These are phyloP conservation scores for Aleiodes testaceus DNA, from an alignment of 2,888 invertebrate genomes.

Conservation along the genomic window DNA sequence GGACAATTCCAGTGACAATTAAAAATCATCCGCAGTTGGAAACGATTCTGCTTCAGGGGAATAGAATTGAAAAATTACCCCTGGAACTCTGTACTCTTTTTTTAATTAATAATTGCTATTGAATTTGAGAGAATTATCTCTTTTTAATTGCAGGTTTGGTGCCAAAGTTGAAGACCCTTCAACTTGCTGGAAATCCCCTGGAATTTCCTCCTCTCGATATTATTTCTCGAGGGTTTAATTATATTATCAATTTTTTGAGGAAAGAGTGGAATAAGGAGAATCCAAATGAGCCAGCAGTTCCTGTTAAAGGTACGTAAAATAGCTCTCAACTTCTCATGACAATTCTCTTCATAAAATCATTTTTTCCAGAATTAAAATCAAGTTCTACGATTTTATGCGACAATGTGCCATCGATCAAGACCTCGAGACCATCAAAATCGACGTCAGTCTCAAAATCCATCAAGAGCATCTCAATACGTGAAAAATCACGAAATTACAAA, in stretches of 20 bases:
- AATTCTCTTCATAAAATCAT: neutral
- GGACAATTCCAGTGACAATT: slow-evolving; percentile 76
- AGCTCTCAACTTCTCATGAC: no score
- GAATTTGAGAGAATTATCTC: neutral
- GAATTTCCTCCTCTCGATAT: slow-evolving; percentile 76
- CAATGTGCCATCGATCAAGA: slow-evolving; percentile 48
- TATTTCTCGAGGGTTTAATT: slow-evolving; percentile 74
- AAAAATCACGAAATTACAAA: slow-evolving; percentile 59
- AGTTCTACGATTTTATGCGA: slow-evolving; percentile 61
- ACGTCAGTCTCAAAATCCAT: slow-evolving; percentile 36
- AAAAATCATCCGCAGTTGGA: slow-evolving; percentile 77
- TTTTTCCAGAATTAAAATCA: slow-evolving; percentile 47
- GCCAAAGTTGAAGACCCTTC: slow-evolving; percentile 77
- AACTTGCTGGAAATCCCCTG: slow-evolving; percentile 78
- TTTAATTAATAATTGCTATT: neutral
- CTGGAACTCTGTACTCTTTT: slow-evolving; percentile 76
- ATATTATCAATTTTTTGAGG: slow-evolving; percentile 71
- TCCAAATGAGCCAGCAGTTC: slow-evolving; percentile 60
- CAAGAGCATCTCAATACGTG: slow-evolving; percentile 50
- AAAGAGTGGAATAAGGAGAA: slow-evolving; percentile 67
- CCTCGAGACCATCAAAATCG: slow-evolving; percentile 41
- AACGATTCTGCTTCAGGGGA: slow-evolving; percentile 79
- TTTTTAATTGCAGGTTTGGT: slow-evolving; percentile 71
- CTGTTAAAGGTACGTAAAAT: slow-evolving; percentile 42
- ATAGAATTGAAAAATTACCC: slow-evolving; percentile 77